Conservation (phyloP, 2,888 invertebrate genomes). For the Kryphioiulus occultus region DNA sequence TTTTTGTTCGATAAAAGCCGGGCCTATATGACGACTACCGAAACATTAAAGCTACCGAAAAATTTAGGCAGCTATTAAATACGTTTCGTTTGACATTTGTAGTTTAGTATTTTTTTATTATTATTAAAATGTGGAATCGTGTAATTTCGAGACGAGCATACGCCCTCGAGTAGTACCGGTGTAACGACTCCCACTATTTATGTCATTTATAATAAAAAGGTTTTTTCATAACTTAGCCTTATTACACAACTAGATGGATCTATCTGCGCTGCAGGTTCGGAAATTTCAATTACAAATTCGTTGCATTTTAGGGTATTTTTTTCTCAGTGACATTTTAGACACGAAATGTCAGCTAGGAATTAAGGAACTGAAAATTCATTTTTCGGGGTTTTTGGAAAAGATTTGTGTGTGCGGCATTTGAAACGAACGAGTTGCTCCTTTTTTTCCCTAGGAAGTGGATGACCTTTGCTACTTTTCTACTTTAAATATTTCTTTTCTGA, state of each 20-base stretch:
- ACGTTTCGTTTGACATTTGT: constrained; percentile 35
- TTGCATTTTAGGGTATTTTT: background rate
- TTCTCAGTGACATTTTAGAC: background rate
- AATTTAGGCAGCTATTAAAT: constrained; percentile 25
- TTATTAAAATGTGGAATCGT: constrained; percentile 28
- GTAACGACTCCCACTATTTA: constrained; percentile 2
- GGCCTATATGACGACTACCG: constrained; percentile 7
- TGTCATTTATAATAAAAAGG: background rate
- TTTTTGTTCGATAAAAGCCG: constrained; percentile 20
- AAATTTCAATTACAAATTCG: constrained; percentile 35
- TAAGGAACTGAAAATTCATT: constrained; percentile 31
- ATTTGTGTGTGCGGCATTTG: constrained; percentile 26
- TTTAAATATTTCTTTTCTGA: constrained; percentile 16
- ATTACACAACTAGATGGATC: background rate
- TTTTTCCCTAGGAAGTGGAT: constrained; percentile 22
- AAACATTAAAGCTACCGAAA: constrained; percentile 25
- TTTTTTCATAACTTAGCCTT: background rate
- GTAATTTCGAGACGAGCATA: constrained; percentile 1
- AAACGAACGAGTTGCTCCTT: constrained; percentile 2
- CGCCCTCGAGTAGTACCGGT: background rate
- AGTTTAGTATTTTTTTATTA: constrained; percentile 28
- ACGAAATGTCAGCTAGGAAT: constrained; percentile 28
- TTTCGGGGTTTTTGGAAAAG: background rate
- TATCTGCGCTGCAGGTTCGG: background rate
- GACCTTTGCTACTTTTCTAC: constrained; percentile 15